Conservation (phyloP, 2,113 vertebrate species). For the Lepus americanus region DNA sequence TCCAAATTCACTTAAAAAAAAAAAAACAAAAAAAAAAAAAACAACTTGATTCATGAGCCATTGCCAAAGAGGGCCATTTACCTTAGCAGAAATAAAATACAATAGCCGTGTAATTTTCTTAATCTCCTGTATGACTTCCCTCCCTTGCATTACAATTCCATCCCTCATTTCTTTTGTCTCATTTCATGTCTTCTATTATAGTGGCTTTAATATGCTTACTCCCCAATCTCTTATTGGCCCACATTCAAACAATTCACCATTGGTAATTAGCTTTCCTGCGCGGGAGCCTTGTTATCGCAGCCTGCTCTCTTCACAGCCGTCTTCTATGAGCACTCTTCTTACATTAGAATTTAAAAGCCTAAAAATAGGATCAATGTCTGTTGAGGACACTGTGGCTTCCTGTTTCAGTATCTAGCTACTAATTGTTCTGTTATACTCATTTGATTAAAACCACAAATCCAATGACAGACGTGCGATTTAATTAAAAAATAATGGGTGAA, state of each 20-base stretch:
- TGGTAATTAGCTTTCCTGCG: constrained; percentile 78
- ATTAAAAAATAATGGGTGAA: constrained; percentile 48
- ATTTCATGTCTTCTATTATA: constrained; percentile 78
- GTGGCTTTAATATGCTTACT: constrained; percentile 78
- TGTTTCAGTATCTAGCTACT: constrained; percentile 51
- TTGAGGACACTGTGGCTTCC: constrained; percentile 14
- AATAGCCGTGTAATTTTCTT: constrained; percentile 75
- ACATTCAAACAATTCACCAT: constrained; percentile 77
- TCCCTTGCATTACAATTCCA: constrained; percentile 76
- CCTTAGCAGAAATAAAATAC: constrained; percentile 73
- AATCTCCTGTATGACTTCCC: constrained; percentile 71
- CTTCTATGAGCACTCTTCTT: constrained; percentile 37
- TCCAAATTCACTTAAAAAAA: constrained; percentile 57
- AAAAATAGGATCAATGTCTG: constrained; percentile 59
- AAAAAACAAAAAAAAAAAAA: too few relatives aligned
- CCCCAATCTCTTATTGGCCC: constrained; percentile 72
- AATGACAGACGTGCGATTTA: constrained; percentile 31
- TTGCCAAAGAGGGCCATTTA: constrained; percentile 73
- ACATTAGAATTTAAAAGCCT: constrained; percentile 57
- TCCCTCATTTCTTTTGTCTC: constrained; percentile 81
- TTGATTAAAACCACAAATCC: constrained; percentile 67
- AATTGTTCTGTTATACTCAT: constrained; percentile 41
- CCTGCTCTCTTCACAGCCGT: constrained; percentile 28
- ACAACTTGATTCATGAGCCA: constrained; percentile 71
- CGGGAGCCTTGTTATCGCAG: constrained; percentile 74